A percentile compares a stretch with the other conserved stretches of the same genome.
phyloP scores from a whole-genome alignment of 1,140 invertebrate genomes.

The Ectropis grisescens region DNA sequence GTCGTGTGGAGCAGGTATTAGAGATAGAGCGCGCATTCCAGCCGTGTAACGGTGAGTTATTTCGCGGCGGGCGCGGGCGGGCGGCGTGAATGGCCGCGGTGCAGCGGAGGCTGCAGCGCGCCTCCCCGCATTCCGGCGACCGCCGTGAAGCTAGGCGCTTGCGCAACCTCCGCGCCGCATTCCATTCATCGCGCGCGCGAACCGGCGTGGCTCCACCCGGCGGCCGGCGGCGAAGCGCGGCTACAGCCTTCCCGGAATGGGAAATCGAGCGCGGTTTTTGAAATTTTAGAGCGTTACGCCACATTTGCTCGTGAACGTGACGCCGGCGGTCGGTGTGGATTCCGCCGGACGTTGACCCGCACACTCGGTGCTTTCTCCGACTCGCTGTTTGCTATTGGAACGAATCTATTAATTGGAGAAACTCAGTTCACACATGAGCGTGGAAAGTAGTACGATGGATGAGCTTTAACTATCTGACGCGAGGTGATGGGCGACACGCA shows the following conservation, averaged over 20 bases:
- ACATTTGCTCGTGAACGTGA: constrained; percentile 65
- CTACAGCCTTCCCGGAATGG: constrained; percentile 36
- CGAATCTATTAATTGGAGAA: constrained; percentile 70
- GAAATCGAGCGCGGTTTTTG: constrained; percentile 45
- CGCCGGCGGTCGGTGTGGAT: constrained; percentile 56
- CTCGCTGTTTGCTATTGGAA: constrained; percentile 65
- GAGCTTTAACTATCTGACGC: constrained; percentile 26
- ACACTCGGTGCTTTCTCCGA: constrained; percentile 54
- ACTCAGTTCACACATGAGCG: constrained; percentile 65
- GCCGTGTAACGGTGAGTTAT: constrained; percentile 63
- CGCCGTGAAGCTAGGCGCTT: constrained; percentile 35
- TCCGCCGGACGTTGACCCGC: constrained; percentile 57
- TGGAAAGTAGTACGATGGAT: constrained; percentile 60
- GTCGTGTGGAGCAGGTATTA: constrained; percentile 12
- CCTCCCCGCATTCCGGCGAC: constrained; percentile 36
- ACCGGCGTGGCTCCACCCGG: constrained; percentile 15
- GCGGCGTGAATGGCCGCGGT: constrained; percentile 61
- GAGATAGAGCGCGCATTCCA: constrained; percentile 58
- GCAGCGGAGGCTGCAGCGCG: constrained; percentile 45
- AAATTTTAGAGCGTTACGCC: constrained; percentile 62
- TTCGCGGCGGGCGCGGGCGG: constrained; percentile 52
- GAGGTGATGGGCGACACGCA: constrained; percentile 7
- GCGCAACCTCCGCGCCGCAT: constrained; percentile 59
- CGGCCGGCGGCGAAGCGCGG: constrained; percentile 9
- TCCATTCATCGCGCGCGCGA: constrained; percentile 64